phyloP scores from a whole-genome alignment of 30 jellyfish, hydroid and myxozoan genomes.

The Cassiopea andromeda region DNA sequence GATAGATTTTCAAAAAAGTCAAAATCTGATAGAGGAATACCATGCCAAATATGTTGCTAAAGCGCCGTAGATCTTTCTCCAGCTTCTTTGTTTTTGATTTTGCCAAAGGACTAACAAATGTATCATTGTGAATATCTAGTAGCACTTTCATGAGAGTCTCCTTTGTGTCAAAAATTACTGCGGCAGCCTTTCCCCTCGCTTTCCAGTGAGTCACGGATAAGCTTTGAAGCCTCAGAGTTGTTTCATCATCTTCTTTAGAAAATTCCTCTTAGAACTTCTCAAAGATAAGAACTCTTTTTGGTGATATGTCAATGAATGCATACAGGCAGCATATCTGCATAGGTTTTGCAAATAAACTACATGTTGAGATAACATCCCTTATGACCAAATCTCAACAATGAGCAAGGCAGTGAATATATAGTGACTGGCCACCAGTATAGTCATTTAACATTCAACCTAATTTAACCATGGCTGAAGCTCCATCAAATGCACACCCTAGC shows the following conservation, averaged over 20 bases:
- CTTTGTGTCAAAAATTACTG: conserved; percentile 1
- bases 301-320: conserved; percentile 44
- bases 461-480: conserved; percentile 50
- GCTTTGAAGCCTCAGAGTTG: neutral
- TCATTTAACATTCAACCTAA: conserved; percentile 41
- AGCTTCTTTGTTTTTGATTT: too few relatives aligned
- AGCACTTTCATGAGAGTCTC: conserved; percentile 11
- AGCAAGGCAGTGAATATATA: conserved; percentile 40
- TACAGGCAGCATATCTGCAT: conserved; percentile 3
- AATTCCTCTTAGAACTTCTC: conserved; percentile 22
- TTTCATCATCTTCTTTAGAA: neutral
- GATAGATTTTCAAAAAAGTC: conserved; percentile 11
- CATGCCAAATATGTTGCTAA: too few relatives aligned
- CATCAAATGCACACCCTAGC: conserved; percentile 66
- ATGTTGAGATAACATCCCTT: neutral
- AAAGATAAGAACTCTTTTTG: conserved; percentile 25
- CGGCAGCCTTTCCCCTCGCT: conserved; percentile 50
- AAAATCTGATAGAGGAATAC: conserved; percentile 3
- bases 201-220: conserved; percentile 29
- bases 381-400: conserved; percentile 34
- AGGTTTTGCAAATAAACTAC: neutral
- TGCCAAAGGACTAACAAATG: conserved; percentile 26
- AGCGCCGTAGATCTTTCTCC: too few relatives aligned
- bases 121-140: conserved; percentile 12
- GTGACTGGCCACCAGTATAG: too few relatives aligned